phyloP scores from a whole-genome alignment of 2,888 invertebrate genomes.

The Callyntrura sp. region DNA sequence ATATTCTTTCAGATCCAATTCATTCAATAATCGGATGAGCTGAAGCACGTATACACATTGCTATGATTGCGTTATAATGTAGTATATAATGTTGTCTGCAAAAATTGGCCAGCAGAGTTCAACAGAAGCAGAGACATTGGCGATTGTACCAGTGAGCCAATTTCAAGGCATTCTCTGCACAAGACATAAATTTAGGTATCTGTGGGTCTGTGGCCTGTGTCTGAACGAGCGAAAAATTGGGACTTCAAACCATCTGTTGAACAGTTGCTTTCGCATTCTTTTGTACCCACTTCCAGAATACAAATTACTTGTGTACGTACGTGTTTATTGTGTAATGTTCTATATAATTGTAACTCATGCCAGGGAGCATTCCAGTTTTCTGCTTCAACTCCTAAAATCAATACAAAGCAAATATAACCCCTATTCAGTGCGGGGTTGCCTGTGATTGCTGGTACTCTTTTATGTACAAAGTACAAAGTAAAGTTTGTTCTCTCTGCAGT shows the following conservation, averaged over 20 bases:
- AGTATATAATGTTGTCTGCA: not conserved
- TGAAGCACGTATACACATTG: too few relatives aligned
- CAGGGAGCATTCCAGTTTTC: not conserved
- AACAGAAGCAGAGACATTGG: not conserved
- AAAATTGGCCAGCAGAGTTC: not conserved
- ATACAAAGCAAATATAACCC: not conserved
- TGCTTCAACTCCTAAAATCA: not conserved
- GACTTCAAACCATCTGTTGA: constrained; percentile 69
- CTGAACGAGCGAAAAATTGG: not conserved
- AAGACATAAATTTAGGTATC: not conserved
- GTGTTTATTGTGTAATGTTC: not conserved
- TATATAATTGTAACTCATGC: not conserved
- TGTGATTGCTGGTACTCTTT: too few relatives aligned
- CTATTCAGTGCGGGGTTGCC: not conserved
- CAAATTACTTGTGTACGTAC: constrained; percentile 3
- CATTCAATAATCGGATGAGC: too few relatives aligned
- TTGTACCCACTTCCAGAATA: not conserved
- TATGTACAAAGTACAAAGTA: too few relatives aligned
- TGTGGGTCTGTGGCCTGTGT: not conserved
- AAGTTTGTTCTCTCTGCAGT: too few relatives aligned
- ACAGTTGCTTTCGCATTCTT: constrained; percentile 24
- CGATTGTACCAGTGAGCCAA: too few relatives aligned
- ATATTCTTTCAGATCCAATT: not conserved
- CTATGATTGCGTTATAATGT: not conserved
- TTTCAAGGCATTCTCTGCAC: too few relatives aligned